These are phyloP conservation scores for Artemia sinica DNA, from an alignment of 2,888 invertebrate genomes.

Conservation along the genomic window DNA sequence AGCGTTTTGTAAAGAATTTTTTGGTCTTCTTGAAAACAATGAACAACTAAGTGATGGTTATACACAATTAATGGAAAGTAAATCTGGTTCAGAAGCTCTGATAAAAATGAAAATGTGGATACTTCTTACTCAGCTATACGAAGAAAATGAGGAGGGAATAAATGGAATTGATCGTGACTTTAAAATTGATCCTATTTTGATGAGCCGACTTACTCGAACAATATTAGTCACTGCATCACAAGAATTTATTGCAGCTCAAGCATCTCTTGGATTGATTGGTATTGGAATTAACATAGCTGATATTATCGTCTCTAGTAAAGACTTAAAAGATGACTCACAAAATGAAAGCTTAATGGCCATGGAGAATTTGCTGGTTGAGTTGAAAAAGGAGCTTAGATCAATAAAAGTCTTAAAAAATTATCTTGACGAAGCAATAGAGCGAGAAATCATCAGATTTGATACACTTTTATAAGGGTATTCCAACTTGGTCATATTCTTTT, in stretches of 20 bases:
- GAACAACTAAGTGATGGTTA: background rate
- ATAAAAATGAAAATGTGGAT: background rate
- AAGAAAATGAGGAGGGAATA: background rate
- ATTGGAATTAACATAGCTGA: background rate
- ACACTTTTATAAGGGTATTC: no score
- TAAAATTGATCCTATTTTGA: background rate
- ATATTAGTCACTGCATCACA: background rate
- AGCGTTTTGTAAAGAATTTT: background rate
- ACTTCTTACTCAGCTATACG: background rate
- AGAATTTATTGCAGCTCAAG: constrained; percentile 6
- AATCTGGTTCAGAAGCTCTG: background rate
- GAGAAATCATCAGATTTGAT: no score
- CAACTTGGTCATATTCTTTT: no score
- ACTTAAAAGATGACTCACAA: background rate
- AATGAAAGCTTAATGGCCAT: background rate
- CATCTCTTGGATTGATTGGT: constrained; percentile 1
- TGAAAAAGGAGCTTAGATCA: background rate
- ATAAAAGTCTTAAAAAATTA: background rate
- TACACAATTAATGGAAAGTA: background rate
- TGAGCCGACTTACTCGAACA: background rate
- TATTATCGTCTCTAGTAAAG: background rate
- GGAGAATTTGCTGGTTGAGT: background rate
- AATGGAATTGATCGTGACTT: background rate
- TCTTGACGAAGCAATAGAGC: background rate
- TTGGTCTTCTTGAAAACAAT: constrained; percentile 1